A percentile compares a stretch with the other conserved stretches of the same genome.
Conservation (phyloP, 2,888 invertebrate genomes). For the Rhingia rostrata region DNA sequence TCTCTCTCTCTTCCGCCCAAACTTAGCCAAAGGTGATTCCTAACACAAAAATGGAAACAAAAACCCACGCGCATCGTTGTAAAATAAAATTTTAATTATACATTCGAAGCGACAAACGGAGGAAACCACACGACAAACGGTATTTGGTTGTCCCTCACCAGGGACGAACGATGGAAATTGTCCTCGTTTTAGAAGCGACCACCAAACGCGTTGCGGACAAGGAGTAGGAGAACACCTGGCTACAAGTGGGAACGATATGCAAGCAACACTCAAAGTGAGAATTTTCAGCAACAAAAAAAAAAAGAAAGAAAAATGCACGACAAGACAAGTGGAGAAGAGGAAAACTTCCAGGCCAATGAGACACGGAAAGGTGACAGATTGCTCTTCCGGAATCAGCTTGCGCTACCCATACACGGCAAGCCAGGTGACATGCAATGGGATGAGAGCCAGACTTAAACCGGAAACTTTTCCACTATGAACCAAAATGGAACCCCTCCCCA, state of each 20-base stretch:
- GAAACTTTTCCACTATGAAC: slow-evolving; percentile 70
- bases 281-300: slow-evolving; percentile 21
- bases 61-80: slow-evolving; percentile 21
- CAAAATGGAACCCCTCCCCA: slow-evolving; percentile 52
- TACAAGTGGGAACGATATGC: slow-evolving; percentile 22
- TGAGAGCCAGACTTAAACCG: slow-evolving; percentile 41
- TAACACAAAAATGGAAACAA: background rate
- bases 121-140: slow-evolving; percentile 54
- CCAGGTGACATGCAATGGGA: slow-evolving; percentile 48
- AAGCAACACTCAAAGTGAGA: slow-evolving; percentile 58
- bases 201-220: background rate
- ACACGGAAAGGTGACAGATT: slow-evolving; percentile 71
- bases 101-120: slow-evolving; percentile 53
- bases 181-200: background rate
- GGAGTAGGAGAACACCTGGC: slow-evolving; percentile 6
- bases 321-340: slow-evolving; percentile 33
- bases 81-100: slow-evolving; percentile 67
- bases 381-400: slow-evolving; percentile 60
- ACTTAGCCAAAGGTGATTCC: slow-evolving; percentile 35
- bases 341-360: slow-evolving; percentile 53
- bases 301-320: background rate
- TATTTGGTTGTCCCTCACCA: background rate
- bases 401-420: slow-evolving; percentile 15
- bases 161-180: background rate
- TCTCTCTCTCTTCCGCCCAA: slow-evolving; percentile 5